Conservation (phyloP, 1,140 invertebrate species). For the Ceratina japonica region DNA sequence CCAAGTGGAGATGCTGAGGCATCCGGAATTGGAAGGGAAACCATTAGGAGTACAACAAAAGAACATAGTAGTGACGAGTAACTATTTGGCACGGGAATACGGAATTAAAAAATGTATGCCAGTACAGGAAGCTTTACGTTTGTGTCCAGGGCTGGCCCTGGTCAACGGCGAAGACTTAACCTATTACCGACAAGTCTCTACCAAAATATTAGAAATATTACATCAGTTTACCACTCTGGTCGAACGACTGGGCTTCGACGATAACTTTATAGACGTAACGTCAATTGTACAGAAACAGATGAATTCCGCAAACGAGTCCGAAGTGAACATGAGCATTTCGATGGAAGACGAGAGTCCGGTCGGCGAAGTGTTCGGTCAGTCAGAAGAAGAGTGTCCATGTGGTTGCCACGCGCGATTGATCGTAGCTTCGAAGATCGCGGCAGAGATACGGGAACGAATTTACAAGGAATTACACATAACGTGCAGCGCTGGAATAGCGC, state of each 20-base stretch:
- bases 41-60: constrained; percentile 90
- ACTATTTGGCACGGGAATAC: constrained; percentile 86
- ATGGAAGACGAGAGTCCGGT: constrained; percentile 71
- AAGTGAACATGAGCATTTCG: constrained; percentile 50
- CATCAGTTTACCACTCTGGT: constrained; percentile 85
- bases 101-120: constrained; percentile 88
- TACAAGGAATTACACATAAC: constrained; percentile 85
- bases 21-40: constrained; percentile 82
- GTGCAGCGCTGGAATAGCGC: constrained; percentile 89
- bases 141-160: constrained; percentile 85
- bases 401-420: constrained; percentile 85
- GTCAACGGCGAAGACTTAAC: constrained; percentile 88
- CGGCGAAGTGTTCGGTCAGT: constrained; percentile 81
- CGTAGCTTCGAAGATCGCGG: constrained; percentile 84
- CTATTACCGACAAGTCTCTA: constrained; percentile 86
- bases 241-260: constrained; percentile 89
- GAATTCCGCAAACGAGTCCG: constrained; percentile 52
- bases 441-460: constrained; percentile 85
- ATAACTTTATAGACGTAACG: constrained; percentile 89
- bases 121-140: constrained; percentile 83
- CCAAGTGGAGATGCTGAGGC: constrained; percentile 88
- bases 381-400: constrained; percentile 83
- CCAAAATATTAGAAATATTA: constrained; percentile 84
- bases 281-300: constrained; percentile 81
- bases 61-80: constrained; percentile 88